A percentile compares a stretch with the other conserved stretches of the same genome.
Evolutionary conservation across 2,888 invertebrate species (phyloP).

Genomic region (Troides aeacus): DNA sequence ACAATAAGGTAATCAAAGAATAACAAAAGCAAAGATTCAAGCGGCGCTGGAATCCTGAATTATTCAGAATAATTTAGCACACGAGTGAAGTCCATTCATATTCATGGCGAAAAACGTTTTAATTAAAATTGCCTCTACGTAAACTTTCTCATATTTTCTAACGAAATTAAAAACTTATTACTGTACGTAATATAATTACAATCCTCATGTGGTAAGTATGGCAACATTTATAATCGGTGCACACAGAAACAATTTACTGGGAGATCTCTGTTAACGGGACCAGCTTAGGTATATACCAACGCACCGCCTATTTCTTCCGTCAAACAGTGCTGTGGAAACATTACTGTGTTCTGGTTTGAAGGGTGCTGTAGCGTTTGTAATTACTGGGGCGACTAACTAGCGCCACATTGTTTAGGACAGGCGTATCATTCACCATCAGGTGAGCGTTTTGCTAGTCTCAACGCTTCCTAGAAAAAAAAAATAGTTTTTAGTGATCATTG

Average conservation of each 20-base stretch:
- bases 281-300: no score
- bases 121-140: constrained; percentile 22
- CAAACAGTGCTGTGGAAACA: no score
- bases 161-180: not conserved
- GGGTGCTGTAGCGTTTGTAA: no score
- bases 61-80: constrained; percentile 24
- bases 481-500: no score
- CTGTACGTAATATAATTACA: not conserved
- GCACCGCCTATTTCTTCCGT: no score
- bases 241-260: not conserved
- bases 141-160: constrained; percentile 10
- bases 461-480: no score
- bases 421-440: no score
- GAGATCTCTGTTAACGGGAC: no score
- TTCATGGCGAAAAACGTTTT: constrained; percentile 24
- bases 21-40: constrained; percentile 2
- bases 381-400: no score
- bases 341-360: no score
- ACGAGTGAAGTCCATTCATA: constrained; percentile 21
- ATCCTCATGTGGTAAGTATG: not conserved
- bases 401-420: no score
- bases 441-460: no score
- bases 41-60: constrained; percentile 1
- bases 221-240: not conserved
- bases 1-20: constrained; percentile 4